Evolutionary conservation across 2,113 vertebrate species (phyloP), one percentile per base, ranked within the genome.

Genomic region (Mesembrinibis cayennensis): DNA sequence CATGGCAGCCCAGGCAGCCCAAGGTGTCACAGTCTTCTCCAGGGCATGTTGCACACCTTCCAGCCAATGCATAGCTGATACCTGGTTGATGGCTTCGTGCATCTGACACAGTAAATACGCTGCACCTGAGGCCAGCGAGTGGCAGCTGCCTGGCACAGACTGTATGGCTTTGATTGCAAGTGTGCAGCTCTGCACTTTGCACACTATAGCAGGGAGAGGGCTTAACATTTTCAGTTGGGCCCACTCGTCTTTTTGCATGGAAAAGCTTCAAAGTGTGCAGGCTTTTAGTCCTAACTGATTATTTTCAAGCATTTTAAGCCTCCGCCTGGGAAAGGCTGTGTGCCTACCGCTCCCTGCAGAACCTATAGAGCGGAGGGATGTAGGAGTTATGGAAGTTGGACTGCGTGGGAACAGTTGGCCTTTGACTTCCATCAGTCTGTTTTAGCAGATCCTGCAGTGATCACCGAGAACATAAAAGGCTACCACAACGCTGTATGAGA

Each of bases 101-200:
- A 4, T 56, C 56, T 72, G 79, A 11, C 34, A 38, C 16, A 29
- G 38, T 27, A 58, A 52, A 47, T 17, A 15, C 0, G 1, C 32
- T 53, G 32, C 61, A 44, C 10, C 36, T 29, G 62, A 40, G 70
- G 45, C 18, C 61, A 34, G 59, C 4, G 13, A 49, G 49, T 30
- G 59, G 38, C 62, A 69, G 49, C 44, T 78, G 34, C 56, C 34
- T 22, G 40, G 23, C 5, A 3, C 36, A 30, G 56, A 4, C 45
- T 21, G 9, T 6, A 6, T 1, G 2, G 26, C 26, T 69, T n/a
- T 56, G 63, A 17, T 19, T 0, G 0, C 58, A 40, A 38, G 16
- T 16, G 22, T 63, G 25, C 52, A 80, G 18, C 52, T 59, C 72
- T 3, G 0, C 42, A 3, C 23, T 61, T 80, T 65, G 25, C 30